These are phyloP conservation scores for Lasioglossum albipes DNA, from an alignment of 1,140 invertebrate species.

Conservation along the genomic window DNA sequence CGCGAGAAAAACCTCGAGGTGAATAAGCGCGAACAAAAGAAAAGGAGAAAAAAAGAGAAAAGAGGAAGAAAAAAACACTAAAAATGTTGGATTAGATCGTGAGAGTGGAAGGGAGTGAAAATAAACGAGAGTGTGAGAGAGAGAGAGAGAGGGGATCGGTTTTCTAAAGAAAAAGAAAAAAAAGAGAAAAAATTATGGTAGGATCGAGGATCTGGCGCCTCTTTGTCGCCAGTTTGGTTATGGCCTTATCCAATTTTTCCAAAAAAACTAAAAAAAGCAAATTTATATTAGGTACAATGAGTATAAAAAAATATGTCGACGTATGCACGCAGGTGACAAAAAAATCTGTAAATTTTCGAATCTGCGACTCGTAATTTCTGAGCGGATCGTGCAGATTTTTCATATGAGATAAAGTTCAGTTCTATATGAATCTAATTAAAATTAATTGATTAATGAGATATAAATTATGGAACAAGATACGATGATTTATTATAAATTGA, in stretches of 20 bases:
- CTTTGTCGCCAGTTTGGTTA: constrained; percentile 79
- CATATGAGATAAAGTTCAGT: constrained; percentile 59
- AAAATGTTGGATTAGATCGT: constrained; percentile 51
- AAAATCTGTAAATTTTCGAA: constrained; percentile 77
- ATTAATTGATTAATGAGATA: too few relatives aligned
- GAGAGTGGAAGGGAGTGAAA: constrained; percentile 61
- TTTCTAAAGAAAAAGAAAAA: constrained; percentile 69
- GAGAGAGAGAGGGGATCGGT: constrained; percentile 67
- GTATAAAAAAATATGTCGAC: constrained; percentile 50
- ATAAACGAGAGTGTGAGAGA: constrained; percentile 45
- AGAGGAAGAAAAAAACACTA: neutral
- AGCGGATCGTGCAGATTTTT: constrained; percentile 72
- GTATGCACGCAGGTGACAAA: constrained; percentile 52
- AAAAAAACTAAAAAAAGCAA: constrained; percentile 77
- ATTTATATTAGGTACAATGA: constrained; percentile 80
- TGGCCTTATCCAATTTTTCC: constrained; percentile 81
- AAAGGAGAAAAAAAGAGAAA: neutral
- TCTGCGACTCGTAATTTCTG: constrained; percentile 72
- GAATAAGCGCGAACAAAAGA: constrained; percentile 49
- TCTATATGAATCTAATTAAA: constrained; percentile 21
- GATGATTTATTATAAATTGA: too few relatives aligned
- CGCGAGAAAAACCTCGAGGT: constrained; percentile 35
- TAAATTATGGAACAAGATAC: too few relatives aligned
- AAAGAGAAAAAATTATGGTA: constrained; percentile 68
- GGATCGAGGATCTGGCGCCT: constrained; percentile 74